Evolutionary conservation across 1,140 invertebrate genomes (phyloP).

Genomic region (Cherax destructor): DNA sequence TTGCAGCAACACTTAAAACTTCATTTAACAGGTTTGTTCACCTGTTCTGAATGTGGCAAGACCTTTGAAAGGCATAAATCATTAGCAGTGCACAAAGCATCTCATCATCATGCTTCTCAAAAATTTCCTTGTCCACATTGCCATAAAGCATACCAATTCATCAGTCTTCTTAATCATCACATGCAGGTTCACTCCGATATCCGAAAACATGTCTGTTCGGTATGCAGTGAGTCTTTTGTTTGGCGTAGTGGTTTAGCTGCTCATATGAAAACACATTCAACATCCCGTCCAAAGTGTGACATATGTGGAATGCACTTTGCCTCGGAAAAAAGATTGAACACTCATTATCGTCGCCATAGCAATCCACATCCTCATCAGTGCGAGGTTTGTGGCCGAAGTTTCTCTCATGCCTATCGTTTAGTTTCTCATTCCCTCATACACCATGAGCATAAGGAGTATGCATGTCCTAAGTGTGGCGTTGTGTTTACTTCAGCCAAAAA

Average conservation of each 20-base stretch:
- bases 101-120: slow-evolving; percentile 44
- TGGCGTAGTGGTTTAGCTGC: slow-evolving; percentile 57
- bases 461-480: slow-evolving; percentile 25
- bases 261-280: slow-evolving; percentile 57
- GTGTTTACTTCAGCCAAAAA: slow-evolving; percentile 40
- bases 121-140: slow-evolving; percentile 48
- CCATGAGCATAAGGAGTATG: slow-evolving; percentile 44
- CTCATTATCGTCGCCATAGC: slow-evolving; percentile 38
- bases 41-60: slow-evolving; percentile 48
- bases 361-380: slow-evolving; percentile 44
- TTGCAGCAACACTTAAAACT: slow-evolving; percentile 58
- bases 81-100: slow-evolving; percentile 44
- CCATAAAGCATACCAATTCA: slow-evolving; percentile 43
- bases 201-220: slow-evolving; percentile 42
- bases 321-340: slow-evolving; percentile 50
- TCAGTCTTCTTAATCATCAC: slow-evolving; percentile 39
- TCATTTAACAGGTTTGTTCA: slow-evolving; percentile 54
- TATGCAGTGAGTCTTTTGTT: slow-evolving; percentile 42
- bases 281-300: slow-evolving; percentile 46
- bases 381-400: slow-evolving; percentile 36
- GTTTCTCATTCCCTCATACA: slow-evolving; percentile 38
- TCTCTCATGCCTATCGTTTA: slow-evolving; percentile 45
- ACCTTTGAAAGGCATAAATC: slow-evolving; percentile 53
- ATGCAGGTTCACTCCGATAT: slow-evolving; percentile 56
- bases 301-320: slow-evolving; percentile 49